Evolutionary conservation across 1,140 invertebrate species (phyloP).

Genomic region (Phortica variegata): DNA sequence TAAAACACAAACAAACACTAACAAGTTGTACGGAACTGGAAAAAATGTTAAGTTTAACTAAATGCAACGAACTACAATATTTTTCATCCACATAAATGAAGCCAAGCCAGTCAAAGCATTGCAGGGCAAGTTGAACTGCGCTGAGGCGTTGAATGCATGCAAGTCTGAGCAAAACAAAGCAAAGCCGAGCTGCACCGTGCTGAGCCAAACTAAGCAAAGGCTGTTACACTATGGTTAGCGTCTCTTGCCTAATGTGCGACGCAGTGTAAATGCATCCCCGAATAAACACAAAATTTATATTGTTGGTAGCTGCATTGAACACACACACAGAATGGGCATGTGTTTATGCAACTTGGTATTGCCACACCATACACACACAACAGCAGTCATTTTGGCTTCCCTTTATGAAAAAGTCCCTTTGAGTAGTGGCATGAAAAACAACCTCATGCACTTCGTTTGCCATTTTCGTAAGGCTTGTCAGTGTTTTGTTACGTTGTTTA

Average conservation of each 20-base stretch:
- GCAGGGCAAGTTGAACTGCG: constrained; percentile 37
- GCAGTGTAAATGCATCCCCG: constrained; percentile 51
- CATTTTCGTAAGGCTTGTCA: background rate
- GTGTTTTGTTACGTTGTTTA: background rate
- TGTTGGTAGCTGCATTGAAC: no score
- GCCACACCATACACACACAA: no score
- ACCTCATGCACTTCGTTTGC: constrained; percentile 7
- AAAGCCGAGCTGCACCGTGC: no score
- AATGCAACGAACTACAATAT: constrained; percentile 17
- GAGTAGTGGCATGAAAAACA: constrained; percentile 36
- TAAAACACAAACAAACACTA: no score
- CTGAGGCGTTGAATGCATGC: no score
- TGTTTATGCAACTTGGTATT: constrained; percentile 14
- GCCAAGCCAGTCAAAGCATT: no score
- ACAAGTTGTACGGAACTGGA: no score
- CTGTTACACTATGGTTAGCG: no score
- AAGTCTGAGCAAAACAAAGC: no score
- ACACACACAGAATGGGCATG: constrained; percentile 19
- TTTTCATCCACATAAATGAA: constrained; percentile 41
- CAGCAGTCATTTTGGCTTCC: no score
- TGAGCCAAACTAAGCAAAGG: no score
- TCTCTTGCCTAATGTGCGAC: no score
- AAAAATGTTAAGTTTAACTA: constrained; percentile 21
- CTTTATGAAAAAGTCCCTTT: constrained; percentile 3
- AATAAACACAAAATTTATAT: constrained; percentile 55